Conservation (phyloP, 1,140 invertebrate genomes). For the Trigoniulus corallinus region DNA sequence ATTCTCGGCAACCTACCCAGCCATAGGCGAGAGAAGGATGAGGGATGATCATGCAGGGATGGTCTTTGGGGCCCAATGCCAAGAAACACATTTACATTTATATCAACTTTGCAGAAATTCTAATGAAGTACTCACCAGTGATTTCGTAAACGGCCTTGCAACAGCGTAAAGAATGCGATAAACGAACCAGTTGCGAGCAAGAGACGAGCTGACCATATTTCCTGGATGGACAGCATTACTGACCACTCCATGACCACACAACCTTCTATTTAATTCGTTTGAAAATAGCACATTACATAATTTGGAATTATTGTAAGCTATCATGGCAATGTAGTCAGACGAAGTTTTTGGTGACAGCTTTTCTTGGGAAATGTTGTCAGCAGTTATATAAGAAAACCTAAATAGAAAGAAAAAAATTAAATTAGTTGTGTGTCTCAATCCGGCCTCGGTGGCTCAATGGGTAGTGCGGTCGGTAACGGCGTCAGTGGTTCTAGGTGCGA, state of each 20-base stretch:
- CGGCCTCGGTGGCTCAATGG: no score
- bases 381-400: conserved; percentile 45
- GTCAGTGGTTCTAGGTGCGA: no score
- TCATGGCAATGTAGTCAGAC: conserved; percentile 52
- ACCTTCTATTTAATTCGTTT: conserved; percentile 51
- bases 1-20: no score
- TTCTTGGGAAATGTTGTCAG: conserved; percentile 39
- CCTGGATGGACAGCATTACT: conserved; percentile 79
- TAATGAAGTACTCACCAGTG: conserved; percentile 46
- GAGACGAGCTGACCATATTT: conserved; percentile 61
- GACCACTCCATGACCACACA: conserved; percentile 48
- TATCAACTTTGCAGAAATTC: no score
- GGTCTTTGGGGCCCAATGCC: no score
- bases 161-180: conserved; percentile 56
- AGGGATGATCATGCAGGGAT: no score
- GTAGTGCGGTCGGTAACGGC: no score
- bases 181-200: conserved; percentile 69
- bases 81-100: no score
- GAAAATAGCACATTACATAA: conserved; percentile 74
- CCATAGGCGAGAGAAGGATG: no score
- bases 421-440: no score
- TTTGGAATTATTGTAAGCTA: conserved; percentile 79
- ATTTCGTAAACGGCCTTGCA: conserved; percentile 82
- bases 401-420: conserved; percentile 16
- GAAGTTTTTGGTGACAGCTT: conserved; percentile 34